Conservation (phyloP, 2,888 invertebrate genomes). For the Epinotia bilunana region DNA sequence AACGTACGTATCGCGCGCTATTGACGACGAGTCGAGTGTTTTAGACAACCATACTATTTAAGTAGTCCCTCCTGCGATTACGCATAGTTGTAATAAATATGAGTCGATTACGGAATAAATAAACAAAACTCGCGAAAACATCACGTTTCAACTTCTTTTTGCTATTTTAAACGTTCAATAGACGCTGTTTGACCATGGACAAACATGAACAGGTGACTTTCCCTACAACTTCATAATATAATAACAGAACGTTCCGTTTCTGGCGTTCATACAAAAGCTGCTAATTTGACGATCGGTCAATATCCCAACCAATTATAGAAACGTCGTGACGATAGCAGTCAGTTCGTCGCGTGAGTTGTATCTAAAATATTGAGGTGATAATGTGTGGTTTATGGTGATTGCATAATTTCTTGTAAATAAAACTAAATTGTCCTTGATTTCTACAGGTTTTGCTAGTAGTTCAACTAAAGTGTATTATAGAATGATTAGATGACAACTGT, state of each 20-base stretch:
- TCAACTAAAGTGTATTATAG: background rate
- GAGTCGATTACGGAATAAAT: no score
- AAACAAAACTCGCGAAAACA: no score
- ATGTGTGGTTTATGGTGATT: background rate
- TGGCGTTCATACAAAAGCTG: no score
- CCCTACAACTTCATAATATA: no score
- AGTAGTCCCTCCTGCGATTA: background rate
- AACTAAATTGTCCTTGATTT: background rate
- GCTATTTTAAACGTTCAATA: no score
- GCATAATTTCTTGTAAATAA: no score
- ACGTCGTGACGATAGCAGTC: background rate
- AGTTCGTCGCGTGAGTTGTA: background rate
- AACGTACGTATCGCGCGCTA: background rate
- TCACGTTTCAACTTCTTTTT: no score
- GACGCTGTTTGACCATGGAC: no score
- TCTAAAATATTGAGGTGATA: background rate
- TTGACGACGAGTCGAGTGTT: background rate
- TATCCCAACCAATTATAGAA: no score
- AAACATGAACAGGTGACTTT: no score
- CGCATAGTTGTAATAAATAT: background rate
- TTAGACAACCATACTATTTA: background rate
- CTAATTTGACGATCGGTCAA: no score
- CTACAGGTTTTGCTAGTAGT: background rate
- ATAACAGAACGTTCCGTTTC: no score
- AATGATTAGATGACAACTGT: background rate